Percentiles rank a stretch among this genome's conserved stretches.
These are phyloP conservation scores for Tokudaia tokunoshimensis DNA, from an alignment of 2,797 vertebrate species.

Conservation along the genomic window DNA sequence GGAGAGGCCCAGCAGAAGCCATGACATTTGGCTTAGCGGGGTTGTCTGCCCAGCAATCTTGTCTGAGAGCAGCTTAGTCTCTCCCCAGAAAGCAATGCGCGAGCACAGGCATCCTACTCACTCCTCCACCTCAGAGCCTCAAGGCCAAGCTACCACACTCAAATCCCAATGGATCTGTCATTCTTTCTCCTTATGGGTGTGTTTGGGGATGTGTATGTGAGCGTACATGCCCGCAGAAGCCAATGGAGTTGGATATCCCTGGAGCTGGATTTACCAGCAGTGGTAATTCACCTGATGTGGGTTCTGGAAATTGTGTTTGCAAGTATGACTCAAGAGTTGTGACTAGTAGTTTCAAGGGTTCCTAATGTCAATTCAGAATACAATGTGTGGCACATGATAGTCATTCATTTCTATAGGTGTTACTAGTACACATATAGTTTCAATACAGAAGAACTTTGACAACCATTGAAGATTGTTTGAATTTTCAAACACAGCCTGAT, in stretches of 20 bases:
- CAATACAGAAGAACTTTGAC: neutral
- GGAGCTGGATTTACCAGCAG: too few species aligned
- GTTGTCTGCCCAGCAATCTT: neutral
- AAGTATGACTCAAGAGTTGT: neutral
- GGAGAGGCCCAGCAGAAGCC: neutral
- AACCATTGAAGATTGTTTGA: neutral
- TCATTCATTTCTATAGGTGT: neutral
- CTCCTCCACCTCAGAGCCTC: neutral
- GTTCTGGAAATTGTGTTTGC: neutral
- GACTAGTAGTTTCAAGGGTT: neutral
- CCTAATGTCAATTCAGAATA: neutral
- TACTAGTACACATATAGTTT: conserved; percentile 8
- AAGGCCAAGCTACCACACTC: neutral
- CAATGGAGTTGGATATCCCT: too few species aligned
- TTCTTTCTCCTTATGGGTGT: neutral
- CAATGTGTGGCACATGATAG: neutral
- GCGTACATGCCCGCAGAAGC: too few species aligned
- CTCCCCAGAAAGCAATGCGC: neutral
- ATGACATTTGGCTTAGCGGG: neutral
- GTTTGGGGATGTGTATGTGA: too few species aligned
- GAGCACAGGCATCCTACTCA: neutral
- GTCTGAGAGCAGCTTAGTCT: neutral
- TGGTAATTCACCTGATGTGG: too few species aligned
- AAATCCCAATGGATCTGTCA: neutral
- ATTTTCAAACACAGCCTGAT: neutral